phyloP scores from a whole-genome alignment of 2,113 vertebrate genomes.

The Nothocercus julius region DNA sequence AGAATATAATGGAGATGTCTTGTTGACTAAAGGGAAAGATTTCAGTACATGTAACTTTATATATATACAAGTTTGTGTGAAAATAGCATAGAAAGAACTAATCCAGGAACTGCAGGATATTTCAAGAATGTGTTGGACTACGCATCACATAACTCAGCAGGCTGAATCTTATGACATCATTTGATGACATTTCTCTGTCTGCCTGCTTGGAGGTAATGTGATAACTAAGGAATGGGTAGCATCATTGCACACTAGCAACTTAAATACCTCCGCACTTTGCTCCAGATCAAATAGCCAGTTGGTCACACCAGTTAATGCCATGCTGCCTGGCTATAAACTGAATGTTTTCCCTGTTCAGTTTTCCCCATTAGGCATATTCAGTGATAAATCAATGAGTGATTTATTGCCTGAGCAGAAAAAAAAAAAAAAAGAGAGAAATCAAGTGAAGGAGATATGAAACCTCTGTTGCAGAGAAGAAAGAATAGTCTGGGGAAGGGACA shows the following conservation, averaged over 20 bases:
- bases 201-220: constrained; percentile 18
- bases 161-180: background rate
- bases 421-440: background rate
- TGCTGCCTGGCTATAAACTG: background rate
- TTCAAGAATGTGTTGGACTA: background rate
- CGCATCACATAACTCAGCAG: background rate
- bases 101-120: background rate
- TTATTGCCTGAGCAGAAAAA: background rate
- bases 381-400: constrained; percentile 1
- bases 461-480: background rate
- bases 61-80: background rate
- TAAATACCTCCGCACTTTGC: constrained; percentile 26
- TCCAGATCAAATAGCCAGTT: constrained; percentile 39
- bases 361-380: background rate
- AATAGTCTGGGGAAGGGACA: background rate
- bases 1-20: background rate
- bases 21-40: background rate
- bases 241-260: background rate
- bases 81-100: background rate
- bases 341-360: background rate
- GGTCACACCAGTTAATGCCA: background rate
- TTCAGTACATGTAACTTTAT: background rate
- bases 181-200: constrained; percentile 35
- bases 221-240: background rate
- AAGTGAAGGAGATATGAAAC: background rate